These are phyloP conservation scores for Muscicapa comitata DNA, from an alignment of 2,797 vertebrate species.

Conservation along the genomic window DNA sequence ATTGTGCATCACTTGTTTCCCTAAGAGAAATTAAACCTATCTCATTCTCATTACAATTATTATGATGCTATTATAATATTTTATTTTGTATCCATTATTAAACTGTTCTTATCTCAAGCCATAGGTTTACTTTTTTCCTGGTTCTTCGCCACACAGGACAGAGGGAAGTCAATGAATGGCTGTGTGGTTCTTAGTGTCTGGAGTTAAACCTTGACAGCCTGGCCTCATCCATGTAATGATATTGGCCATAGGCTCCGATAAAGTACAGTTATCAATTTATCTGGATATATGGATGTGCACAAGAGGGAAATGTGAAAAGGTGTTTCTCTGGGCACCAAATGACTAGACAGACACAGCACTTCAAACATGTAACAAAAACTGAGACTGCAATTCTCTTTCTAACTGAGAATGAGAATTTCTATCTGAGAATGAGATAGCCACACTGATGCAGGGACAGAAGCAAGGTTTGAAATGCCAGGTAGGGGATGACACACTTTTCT, in stretches of 20 bases:
- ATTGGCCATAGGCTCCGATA: not conserved
- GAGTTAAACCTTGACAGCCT: not conserved
- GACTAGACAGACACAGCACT: not conserved
- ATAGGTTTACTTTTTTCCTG: not conserved
- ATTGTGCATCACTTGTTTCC: not conserved
- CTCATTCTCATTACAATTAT: not conserved
- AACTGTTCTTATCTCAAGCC: not conserved
- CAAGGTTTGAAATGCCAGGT: not conserved
- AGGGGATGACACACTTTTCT: not conserved
- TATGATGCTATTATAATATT: not conserved
- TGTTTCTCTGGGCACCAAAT: not conserved
- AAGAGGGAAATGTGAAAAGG: not conserved
- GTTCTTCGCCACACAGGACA: not conserved
- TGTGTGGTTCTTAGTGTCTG: not conserved
- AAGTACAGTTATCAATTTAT: not conserved
- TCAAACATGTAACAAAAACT: not conserved
- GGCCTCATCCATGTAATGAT: fast-evolving
- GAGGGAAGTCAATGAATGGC: not conserved
- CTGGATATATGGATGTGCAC: not conserved
- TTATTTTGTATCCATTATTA: not conserved
- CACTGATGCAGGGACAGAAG: not conserved
- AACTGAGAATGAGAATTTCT: not conserved
- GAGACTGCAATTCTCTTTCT: not conserved
- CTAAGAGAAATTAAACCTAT: not conserved
- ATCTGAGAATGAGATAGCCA: fast-evolving